phyloP scores from a whole-genome alignment of 2,888 invertebrate species.

The Acleris literana region DNA sequence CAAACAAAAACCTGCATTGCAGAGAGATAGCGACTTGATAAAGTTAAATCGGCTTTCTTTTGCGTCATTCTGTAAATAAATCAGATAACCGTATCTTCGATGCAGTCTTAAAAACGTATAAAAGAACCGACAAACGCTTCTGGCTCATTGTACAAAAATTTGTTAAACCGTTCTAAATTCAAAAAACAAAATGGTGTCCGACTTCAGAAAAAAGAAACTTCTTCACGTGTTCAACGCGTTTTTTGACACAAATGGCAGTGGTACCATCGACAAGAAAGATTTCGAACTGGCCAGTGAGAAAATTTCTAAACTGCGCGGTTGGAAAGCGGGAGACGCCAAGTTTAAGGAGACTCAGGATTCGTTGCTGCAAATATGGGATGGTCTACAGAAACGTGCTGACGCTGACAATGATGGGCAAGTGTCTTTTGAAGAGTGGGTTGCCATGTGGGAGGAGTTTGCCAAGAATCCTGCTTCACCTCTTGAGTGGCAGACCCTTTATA shows the following conservation, averaged over 20 bases:
- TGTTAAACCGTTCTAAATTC: not conserved
- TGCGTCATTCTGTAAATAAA: conserved; percentile 27
- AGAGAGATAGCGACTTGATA: conserved; percentile 46
- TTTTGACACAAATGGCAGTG: conserved; percentile 95
- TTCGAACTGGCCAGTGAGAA: conserved; percentile 93
- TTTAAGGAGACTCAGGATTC: conserved; percentile 89
- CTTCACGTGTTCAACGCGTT: conserved; percentile 93
- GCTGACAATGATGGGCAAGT: conserved; percentile 93
- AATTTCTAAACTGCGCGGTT: conserved; percentile 90
- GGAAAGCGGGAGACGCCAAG: conserved; percentile 88
- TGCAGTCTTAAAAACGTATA: conserved; percentile 26
- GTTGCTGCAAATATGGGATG: conserved; percentile 92
- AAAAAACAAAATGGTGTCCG: conserved; percentile 86
- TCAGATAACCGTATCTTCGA: conserved; percentile 32
- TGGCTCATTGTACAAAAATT: conserved; percentile 12
- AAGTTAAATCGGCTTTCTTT: conserved; percentile 14
- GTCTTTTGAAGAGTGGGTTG: conserved; percentile 93
- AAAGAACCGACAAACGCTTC: not conserved
- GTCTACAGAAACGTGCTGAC: conserved; percentile 91
- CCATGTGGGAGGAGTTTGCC: conserved; percentile 92
- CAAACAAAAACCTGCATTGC: conserved; percentile 48
- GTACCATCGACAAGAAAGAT: conserved; percentile 93
- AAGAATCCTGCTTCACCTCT: conserved; percentile 88
- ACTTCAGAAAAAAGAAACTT: conserved; percentile 94
- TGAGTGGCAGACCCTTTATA: conserved; percentile 93